A percentile compares a stretch with the other conserved stretches of the same genome.
Conservation (phyloP, 2,888 invertebrate species). For the Drosophila nr. fundita region DNA sequence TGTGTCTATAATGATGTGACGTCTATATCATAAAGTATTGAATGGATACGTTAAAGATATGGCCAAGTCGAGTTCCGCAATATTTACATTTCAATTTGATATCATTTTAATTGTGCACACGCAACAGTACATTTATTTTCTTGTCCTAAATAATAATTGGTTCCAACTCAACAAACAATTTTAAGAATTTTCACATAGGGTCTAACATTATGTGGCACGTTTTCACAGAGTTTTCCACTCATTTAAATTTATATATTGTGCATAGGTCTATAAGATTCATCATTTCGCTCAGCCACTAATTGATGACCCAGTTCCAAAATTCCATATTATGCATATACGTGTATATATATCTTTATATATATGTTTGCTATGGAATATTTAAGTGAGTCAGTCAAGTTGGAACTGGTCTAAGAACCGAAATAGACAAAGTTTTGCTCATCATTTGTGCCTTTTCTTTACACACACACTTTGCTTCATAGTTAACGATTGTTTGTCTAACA, state of each 20-base stretch:
- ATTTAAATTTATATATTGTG: neutral
- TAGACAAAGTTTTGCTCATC: slow-evolving; percentile 43
- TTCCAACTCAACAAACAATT: neutral
- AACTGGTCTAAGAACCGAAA: slow-evolving; percentile 38
- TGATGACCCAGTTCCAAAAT: slow-evolving; percentile 52
- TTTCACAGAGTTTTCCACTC: neutral
- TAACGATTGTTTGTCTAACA: slow-evolving; percentile 62
- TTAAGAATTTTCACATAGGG: neutral
- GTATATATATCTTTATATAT: neutral
- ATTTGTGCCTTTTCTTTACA: slow-evolving; percentile 9
- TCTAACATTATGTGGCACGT: neutral
- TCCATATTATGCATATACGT: neutral
- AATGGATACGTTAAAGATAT: neutral
- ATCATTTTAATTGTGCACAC: slow-evolving; percentile 2
- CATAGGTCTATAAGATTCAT: slow-evolving; percentile 9
- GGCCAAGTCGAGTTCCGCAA: neutral
- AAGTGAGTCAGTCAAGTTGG: slow-evolving; percentile 26
- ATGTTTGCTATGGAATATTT: slow-evolving; percentile 13
- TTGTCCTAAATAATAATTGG: neutral
- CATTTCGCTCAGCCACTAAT: slow-evolving; percentile 23
- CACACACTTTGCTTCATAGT: slow-evolving; percentile 15
- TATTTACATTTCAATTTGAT: slow-evolving; percentile 3
- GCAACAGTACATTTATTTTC: neutral
- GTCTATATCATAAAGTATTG: slow-evolving; percentile 18
- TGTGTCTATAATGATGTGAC: slow-evolving; percentile 20